These are phyloP conservation scores for Machimus atricapillus DNA, from an alignment of 2,888 invertebrate genomes.

Conservation along the genomic window DNA sequence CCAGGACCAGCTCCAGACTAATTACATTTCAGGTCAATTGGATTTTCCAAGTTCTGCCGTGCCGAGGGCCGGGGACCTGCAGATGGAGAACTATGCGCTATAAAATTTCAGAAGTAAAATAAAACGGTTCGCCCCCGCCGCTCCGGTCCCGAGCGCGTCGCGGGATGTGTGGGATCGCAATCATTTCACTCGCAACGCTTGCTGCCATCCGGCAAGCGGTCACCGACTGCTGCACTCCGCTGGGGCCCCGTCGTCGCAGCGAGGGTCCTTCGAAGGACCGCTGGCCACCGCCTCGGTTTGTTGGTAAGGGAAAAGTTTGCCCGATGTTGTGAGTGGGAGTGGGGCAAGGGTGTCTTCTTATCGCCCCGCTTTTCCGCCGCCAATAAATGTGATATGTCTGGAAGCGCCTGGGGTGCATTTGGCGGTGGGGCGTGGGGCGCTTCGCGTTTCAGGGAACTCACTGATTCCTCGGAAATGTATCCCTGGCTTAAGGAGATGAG, in stretches of 20 bases:
- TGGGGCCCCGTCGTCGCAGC: neutral
- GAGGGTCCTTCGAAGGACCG: neutral
- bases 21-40: conserved; percentile 27
- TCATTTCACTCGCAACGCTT: neutral
- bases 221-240: neutral
- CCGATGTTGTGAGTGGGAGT: neutral
- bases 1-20: neutral
- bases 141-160: neutral
- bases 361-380: neutral
- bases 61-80: neutral
- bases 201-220: neutral
- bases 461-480: conserved; percentile 1
- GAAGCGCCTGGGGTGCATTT: neutral
- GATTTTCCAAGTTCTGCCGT: neutral
- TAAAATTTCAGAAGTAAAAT: conserved; percentile 12
- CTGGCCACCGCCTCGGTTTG: neutral
- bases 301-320: neutral
- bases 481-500: conserved; percentile 12
- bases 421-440: neutral
- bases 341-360: neutral
- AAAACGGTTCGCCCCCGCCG: neutral
- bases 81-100: neutral
- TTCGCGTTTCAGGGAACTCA: neutral
- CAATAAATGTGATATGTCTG: conserved; percentile 14
- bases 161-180: neutral